A percentile compares a stretch with the other conserved stretches of the same genome.
phyloP scores from a whole-genome alignment of 2,797 vertebrate species.

The Apogon talboti region DNA sequence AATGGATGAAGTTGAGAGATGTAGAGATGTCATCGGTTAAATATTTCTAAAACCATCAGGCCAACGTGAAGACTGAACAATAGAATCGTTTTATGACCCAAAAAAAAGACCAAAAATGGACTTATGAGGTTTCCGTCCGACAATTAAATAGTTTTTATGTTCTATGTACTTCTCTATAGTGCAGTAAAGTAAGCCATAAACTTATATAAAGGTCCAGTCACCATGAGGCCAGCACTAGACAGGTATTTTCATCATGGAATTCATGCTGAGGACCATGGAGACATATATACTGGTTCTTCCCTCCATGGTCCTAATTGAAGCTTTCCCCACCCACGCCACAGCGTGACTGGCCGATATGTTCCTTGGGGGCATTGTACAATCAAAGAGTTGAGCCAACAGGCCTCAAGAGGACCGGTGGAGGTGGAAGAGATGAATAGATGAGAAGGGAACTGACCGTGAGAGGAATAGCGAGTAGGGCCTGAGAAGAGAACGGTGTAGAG shows the following conservation, averaged over 20 bases:
- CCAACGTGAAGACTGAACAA: too few species aligned
- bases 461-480: conserved; percentile 51
- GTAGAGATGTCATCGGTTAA: too few species aligned
- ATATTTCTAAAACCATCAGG: too few species aligned
- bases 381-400: conserved; percentile 54
- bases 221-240: too few species aligned
- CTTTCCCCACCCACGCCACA: conserved; percentile 17
- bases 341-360: conserved; percentile 21
- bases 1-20: too few species aligned
- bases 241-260: conserved; percentile 27
- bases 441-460: conserved; percentile 48
- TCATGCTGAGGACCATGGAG: conserved; percentile 2
- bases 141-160: too few species aligned
- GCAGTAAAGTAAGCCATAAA: too few species aligned
- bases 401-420: conserved; percentile 33
- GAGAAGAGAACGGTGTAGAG: conserved; percentile 11
- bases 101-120: too few species aligned
- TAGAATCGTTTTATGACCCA: too few species aligned
- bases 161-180: too few species aligned
- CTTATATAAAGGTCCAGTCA: neutral
- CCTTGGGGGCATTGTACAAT: conserved; percentile 27
- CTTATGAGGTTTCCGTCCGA: too few species aligned
- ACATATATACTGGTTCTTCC: conserved; percentile 21
- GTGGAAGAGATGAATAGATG: conserved; percentile 57
- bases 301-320: conserved; percentile 14